Evolutionary conservation across 2,888 invertebrate genomes (phyloP).

Genomic region (Drosophila nr. perissopoda): DNA sequence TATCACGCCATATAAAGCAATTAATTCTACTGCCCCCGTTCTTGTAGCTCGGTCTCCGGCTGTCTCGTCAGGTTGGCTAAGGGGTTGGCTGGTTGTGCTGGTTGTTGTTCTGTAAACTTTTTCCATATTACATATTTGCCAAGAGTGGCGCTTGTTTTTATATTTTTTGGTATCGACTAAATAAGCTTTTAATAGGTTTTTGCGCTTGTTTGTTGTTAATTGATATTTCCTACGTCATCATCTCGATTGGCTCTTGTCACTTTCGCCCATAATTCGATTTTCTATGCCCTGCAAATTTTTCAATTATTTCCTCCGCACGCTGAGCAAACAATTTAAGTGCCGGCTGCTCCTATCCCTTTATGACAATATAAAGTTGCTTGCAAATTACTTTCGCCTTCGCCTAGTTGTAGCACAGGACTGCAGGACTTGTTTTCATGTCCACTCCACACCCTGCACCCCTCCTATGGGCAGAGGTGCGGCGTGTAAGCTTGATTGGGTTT

Average conservation of each 20-base stretch:
- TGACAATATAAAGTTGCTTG: conserved; percentile 59
- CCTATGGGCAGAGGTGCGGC: conserved; percentile 28
- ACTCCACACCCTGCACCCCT: background rate
- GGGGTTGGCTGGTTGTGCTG: background rate
- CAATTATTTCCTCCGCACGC: conserved; percentile 69
- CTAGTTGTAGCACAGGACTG: conserved; percentile 29
- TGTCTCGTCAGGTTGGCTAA: conserved; percentile 19
- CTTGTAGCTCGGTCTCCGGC: conserved; percentile 22
- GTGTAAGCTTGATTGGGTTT: conserved; percentile 75
- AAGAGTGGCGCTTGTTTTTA: conserved; percentile 47
- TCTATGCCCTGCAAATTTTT: conserved; percentile 67
- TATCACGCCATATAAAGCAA: conserved; percentile 84
- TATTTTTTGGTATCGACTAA: conserved; percentile 57
- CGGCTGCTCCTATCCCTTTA: conserved; percentile 12
- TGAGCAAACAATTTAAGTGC: conserved; percentile 44
- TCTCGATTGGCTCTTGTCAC: conserved; percentile 44
- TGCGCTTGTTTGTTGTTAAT: conserved; percentile 60
- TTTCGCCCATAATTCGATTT: conserved; percentile 74
- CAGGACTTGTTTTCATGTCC: conserved; percentile 13
- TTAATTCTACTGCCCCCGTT: conserved; percentile 78
- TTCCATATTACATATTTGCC: conserved; percentile 47
- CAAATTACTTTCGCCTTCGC: conserved; percentile 78
- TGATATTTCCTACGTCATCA: conserved; percentile 66
- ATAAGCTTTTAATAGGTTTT: conserved; percentile 80
- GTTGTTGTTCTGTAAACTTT: conserved; percentile 8